phyloP scores from a whole-genome alignment of 2,113 vertebrate genomes.

The Oncorhynchus masou region DNA sequence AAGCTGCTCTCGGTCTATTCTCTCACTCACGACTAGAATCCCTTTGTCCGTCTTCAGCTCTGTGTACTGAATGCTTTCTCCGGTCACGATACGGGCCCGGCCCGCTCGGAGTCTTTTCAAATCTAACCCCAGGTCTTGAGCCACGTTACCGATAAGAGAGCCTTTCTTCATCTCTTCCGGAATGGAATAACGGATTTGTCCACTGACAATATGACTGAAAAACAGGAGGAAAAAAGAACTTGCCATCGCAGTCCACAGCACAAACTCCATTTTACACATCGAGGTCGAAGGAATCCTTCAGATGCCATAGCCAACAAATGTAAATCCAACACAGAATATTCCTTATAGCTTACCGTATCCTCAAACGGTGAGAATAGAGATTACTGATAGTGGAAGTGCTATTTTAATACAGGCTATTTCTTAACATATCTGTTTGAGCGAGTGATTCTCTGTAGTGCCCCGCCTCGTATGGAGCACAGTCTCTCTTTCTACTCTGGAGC shows the following conservation, averaged over 20 bases:
- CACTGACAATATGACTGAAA: neutral
- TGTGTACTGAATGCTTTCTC: neutral
- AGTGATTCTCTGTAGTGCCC: neutral
- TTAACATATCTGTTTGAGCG: neutral
- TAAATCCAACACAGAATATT: neutral
- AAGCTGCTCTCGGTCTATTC: slow-evolving; percentile 22
- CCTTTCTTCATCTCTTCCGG: slow-evolving; percentile 8
- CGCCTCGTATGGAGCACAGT: neutral
- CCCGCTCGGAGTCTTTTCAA: neutral
- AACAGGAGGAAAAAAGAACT: neutral
- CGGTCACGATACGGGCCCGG: slow-evolving; percentile 6
- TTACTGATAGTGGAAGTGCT: neutral
- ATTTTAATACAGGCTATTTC: neutral
- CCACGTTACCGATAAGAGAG: slow-evolving; percentile 5
- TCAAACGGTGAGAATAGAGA: neutral
- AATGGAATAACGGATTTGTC: neutral
- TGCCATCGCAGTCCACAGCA: neutral
- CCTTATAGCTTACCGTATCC: neutral
- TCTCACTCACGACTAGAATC: slow-evolving; percentile 30
- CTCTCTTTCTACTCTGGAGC: neutral
- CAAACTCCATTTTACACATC: neutral
- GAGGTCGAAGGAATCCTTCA: neutral
- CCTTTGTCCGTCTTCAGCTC: slow-evolving; percentile 13
- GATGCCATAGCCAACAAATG: neutral
- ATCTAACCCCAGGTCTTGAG: slow-evolving; percentile 10